These are phyloP conservation scores for Xestia xanthographa DNA, from an alignment of 2,888 invertebrate genomes.

Conservation along the genomic window DNA sequence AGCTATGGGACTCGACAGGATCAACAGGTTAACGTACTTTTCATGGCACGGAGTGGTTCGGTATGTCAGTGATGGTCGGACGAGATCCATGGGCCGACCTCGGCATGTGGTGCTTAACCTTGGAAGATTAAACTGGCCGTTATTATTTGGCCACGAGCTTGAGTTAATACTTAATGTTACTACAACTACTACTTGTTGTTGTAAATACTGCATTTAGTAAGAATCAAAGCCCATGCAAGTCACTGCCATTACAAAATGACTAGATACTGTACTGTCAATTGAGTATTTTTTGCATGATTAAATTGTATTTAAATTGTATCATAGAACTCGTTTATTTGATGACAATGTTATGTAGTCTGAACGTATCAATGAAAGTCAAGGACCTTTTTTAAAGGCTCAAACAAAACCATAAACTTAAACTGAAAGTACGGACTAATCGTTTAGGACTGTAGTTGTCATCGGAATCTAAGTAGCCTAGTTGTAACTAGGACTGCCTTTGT, in stretches of 20 bases:
- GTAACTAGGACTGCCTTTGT: background rate
- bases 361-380: background rate
- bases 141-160: background rate
- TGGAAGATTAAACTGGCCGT: background rate
- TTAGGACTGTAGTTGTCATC: background rate
- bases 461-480: background rate
- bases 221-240: background rate
- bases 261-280: background rate
- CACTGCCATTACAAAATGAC: background rate
- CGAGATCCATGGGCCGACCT: background rate
- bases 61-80: background rate
- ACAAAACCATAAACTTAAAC: background rate
- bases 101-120: background rate
- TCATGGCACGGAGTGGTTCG: background rate
- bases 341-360: background rate
- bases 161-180: slow-evolving; percentile 19
- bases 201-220: background rate
- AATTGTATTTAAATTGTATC: too few species aligned
- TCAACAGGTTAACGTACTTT: background rate
- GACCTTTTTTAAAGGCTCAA: background rate
- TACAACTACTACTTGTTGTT: too few species aligned
- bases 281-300: background rate
- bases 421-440: background rate
- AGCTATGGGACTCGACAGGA: background rate
- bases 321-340: slow-evolving; percentile 8